Evolutionary conservation across 2,797 vertebrate genomes (phyloP).

Genomic region (Hippocampus kuda): DNA sequence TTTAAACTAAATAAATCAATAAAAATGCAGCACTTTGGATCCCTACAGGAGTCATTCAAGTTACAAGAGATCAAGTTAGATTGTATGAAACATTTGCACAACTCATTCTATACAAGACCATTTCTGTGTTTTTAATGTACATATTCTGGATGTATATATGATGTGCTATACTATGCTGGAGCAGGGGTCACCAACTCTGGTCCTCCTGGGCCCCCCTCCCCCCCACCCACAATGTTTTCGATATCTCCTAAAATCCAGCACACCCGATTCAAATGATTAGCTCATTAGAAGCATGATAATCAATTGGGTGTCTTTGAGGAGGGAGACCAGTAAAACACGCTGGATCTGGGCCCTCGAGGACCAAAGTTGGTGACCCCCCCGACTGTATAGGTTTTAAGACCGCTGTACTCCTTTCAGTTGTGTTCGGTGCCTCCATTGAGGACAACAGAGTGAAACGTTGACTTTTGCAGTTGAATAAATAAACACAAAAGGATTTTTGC

Average conservation of each 20-base stretch:
- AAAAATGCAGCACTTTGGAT: background rate
- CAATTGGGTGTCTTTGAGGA: too few species aligned
- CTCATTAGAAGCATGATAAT: too few species aligned
- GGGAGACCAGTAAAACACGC: too few species aligned
- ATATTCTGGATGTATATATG: background rate
- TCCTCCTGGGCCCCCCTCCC: too few species aligned
- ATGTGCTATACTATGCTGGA: background rate
- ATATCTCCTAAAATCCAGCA: too few species aligned
- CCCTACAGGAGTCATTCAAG: background rate
- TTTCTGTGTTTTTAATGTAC: background rate
- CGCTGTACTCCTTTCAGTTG: conserved; percentile 1
- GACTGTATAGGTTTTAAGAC: background rate
- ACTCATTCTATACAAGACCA: background rate
- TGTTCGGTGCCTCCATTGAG: background rate
- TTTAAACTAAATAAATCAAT: background rate
- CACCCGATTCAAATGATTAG: too few species aligned
- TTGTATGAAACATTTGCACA: conserved; percentile 1
- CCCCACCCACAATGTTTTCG: too few species aligned
- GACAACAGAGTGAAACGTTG: background rate
- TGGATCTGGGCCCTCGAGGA: too few species aligned
- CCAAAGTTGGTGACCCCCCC: too few species aligned
- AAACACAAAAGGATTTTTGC: background rate
- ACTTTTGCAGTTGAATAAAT: conserved; percentile 1
- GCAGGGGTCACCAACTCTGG: too few species aligned
- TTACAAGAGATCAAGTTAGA: background rate